phyloP scores from a whole-genome alignment of 1,140 invertebrate species.

The Trigoniulus corallinus region DNA sequence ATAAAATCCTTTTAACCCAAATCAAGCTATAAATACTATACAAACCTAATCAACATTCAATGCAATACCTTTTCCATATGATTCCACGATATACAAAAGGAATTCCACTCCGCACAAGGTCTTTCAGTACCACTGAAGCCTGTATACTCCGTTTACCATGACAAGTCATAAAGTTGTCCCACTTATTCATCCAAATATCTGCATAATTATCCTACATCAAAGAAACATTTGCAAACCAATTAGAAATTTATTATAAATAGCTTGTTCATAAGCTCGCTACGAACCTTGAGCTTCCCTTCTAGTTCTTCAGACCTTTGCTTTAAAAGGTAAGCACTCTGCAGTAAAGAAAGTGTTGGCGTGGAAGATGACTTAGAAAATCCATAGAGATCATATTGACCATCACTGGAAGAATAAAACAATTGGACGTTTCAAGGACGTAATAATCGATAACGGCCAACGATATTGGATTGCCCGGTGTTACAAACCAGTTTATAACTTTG shows the following conservation, averaged over 20 bases:
- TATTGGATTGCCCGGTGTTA: too few relatives aligned
- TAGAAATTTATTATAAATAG: background rate
- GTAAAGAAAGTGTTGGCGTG: background rate
- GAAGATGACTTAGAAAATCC: background rate
- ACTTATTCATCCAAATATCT: slow-evolving; percentile 18
- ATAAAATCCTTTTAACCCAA: background rate
- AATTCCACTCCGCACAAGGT: slow-evolving; percentile 21
- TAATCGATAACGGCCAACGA: too few relatives aligned
- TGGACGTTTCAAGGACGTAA: background rate
- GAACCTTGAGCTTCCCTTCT: background rate
- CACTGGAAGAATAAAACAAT: background rate
- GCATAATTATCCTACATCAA: slow-evolving; percentile 15
- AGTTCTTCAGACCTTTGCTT: background rate
- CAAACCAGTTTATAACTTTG: background rate
- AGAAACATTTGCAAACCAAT: slow-evolving; percentile 1
- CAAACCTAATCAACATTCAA: slow-evolving; percentile 6
- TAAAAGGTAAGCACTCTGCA: background rate
- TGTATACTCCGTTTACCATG: slow-evolving; percentile 18
- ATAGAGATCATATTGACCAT: background rate
- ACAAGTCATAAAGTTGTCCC: slow-evolving; percentile 29
- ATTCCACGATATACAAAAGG: slow-evolving; percentile 23
- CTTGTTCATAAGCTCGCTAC: too few relatives aligned
- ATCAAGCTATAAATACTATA: slow-evolving; percentile 2
- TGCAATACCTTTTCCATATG: slow-evolving; percentile 20
- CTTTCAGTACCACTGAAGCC: slow-evolving; percentile 20